These are phyloP conservation scores for Lasioglossum morio DNA, from an alignment of 2,888 invertebrate genomes.

Conservation along the genomic window DNA sequence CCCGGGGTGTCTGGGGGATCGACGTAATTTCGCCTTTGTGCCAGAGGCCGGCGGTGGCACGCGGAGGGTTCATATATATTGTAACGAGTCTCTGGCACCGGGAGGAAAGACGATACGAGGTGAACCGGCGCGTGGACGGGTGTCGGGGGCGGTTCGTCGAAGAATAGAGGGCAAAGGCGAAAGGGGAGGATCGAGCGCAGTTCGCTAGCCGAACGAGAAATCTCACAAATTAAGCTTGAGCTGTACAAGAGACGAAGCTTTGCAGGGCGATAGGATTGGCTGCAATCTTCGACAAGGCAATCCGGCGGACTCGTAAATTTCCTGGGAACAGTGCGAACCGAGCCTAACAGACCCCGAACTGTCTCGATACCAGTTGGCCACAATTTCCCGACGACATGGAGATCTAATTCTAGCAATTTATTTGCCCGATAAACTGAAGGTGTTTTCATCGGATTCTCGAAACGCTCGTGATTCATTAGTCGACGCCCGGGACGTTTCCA, in stretches of 20 bases:
- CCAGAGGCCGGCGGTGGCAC: slow-evolving; percentile 70
- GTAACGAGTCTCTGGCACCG: slow-evolving; percentile 64
- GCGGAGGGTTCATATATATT: slow-evolving; percentile 79
- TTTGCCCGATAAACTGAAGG: slow-evolving; percentile 63
- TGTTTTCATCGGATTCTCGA: slow-evolving; percentile 47
- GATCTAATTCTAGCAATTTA: slow-evolving; percentile 65
- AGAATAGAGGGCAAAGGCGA: slow-evolving; percentile 32
- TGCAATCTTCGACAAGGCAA: slow-evolving; percentile 81
- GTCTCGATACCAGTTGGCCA: slow-evolving; percentile 64
- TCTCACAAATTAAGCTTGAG: slow-evolving; percentile 81
- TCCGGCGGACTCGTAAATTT: slow-evolving; percentile 79
- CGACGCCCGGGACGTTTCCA: slow-evolving; percentile 23
- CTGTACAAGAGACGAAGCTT: slow-evolving; percentile 73
- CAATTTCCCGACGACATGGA: slow-evolving; percentile 62
- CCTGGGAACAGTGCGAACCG: slow-evolving; percentile 64
- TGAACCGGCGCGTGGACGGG: slow-evolving; percentile 47
- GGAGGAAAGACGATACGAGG: slow-evolving; percentile 18
- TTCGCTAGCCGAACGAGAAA: slow-evolving; percentile 64
- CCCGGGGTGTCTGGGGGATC: slow-evolving; percentile 58
- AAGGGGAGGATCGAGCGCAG: slow-evolving; percentile 28
- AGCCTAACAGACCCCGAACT: slow-evolving; percentile 65
- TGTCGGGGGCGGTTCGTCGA: background rate
- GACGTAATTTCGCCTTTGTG: slow-evolving; percentile 79
- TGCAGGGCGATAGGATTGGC: slow-evolving; percentile 76
- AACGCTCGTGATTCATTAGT: slow-evolving; percentile 54